Evolutionary conservation across 1,140 invertebrate species (phyloP).

Genomic region (Whitmania pigra): DNA sequence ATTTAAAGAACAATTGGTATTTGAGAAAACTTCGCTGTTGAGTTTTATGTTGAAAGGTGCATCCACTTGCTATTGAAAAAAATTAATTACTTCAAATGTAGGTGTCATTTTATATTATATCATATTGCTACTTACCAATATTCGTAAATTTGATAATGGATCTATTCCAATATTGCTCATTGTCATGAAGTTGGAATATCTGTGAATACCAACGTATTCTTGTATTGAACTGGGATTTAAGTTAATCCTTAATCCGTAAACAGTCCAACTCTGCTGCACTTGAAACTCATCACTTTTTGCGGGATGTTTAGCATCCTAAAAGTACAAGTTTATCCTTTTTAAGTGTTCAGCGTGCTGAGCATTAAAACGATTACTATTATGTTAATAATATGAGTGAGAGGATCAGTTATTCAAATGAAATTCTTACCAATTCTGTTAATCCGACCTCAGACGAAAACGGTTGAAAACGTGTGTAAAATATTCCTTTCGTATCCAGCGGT

Average conservation of each 20-base stretch:
- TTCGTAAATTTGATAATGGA: conserved; percentile 6
- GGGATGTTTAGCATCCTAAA: conserved; percentile 26
- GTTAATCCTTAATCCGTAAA: conserved; percentile 24
- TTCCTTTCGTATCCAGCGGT: not conserved
- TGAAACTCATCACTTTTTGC: conserved; percentile 15
- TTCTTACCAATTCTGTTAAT: conserved; percentile 18
- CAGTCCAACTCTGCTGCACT: conserved; percentile 23
- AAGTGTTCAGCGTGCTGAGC: not conserved
- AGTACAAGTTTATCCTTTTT: not conserved
- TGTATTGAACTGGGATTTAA: conserved; percentile 16
- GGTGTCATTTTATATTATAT: not conserved
- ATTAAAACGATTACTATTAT: too few relatives aligned
- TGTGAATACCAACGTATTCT: conserved; percentile 21
- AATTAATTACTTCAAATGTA: not conserved
- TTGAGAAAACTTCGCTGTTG: too few relatives aligned
- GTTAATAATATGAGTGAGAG: too few relatives aligned
- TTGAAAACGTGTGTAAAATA: conserved; percentile 18
- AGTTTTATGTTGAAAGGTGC: too few relatives aligned
- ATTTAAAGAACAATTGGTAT: too few relatives aligned
- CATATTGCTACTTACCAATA: not conserved
- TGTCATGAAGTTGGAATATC: conserved; percentile 16
- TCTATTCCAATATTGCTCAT: conserved; percentile 26
- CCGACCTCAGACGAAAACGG: conserved; percentile 10
- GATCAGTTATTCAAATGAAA: not conserved
- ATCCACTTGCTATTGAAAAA: too few relatives aligned